Conservation (phyloP, 2,888 invertebrate genomes). For the Timandra comae region DNA sequence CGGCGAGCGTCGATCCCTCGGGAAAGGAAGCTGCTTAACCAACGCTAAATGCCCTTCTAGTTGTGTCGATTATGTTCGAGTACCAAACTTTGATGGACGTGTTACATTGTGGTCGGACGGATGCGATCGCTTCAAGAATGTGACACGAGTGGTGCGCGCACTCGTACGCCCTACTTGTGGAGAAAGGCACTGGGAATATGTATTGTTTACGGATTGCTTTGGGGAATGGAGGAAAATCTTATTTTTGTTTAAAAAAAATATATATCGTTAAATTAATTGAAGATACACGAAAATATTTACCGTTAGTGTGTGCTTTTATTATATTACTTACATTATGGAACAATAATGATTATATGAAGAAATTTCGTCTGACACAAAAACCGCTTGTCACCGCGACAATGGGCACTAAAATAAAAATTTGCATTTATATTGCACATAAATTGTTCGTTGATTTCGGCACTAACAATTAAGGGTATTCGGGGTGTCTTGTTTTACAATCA, state of each 20-base stretch:
- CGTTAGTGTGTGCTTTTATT: too few species aligned
- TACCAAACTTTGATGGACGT: conserved; percentile 70
- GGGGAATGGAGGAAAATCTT: too few species aligned
- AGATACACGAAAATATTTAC: too few species aligned
- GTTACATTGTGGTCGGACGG: conserved; percentile 49
- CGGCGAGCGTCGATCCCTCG: conserved; percentile 51
- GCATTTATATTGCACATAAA: conserved; percentile 66
- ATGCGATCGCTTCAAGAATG: conserved; percentile 39
- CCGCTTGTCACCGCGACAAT: conserved; percentile 1
- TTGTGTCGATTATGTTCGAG: conserved; percentile 65
- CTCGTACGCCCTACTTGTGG: conserved; percentile 1
- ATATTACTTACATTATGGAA: too few species aligned
- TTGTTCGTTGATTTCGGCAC: conserved; percentile 36
- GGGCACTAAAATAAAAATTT: conserved; percentile 32
- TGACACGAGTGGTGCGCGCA: conserved; percentile 14
- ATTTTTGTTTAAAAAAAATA: too few species aligned
- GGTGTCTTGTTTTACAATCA: conserved; percentile 49
- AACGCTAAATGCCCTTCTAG: conserved; percentile 69
- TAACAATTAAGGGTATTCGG: conserved; percentile 52
- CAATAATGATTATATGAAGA: too few species aligned
- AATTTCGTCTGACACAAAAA: conserved; percentile 2
- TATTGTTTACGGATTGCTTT: too few species aligned
- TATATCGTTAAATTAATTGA: too few species aligned
- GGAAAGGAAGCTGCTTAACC: conserved; percentile 69
- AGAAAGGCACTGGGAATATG: too few species aligned